phyloP scores from a whole-genome alignment of 2,797 vertebrate genomes.

The Sitta carolinensis region DNA sequence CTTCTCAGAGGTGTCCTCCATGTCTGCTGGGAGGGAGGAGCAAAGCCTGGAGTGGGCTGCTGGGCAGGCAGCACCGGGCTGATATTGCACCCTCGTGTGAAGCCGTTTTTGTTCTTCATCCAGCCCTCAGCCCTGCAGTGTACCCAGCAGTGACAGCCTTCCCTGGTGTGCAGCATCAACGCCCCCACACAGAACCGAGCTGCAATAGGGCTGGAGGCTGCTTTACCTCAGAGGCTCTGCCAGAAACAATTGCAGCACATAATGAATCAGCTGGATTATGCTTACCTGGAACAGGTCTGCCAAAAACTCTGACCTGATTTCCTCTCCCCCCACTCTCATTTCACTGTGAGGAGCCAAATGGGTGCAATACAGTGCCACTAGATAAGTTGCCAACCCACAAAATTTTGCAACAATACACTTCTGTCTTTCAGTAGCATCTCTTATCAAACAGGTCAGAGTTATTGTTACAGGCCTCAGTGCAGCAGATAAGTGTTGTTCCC shows the following conservation, averaged over 20 bases:
- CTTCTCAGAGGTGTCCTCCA: neutral
- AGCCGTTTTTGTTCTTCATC: neutral
- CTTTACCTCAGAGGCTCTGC: conserved; percentile 1
- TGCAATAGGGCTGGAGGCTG: conserved; percentile 47
- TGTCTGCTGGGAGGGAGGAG: neutral
- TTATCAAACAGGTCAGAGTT: conserved; percentile 16
- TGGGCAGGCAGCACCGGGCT: neutral
- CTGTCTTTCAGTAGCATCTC: conserved; percentile 29
- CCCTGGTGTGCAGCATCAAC: conserved; percentile 44
- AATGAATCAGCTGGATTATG: conserved; percentile 70
- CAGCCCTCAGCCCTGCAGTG: neutral
- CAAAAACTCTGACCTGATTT: conserved; percentile 69
- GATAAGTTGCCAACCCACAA: conserved; percentile 40
- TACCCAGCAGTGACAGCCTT: conserved; percentile 24
- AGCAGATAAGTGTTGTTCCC: conserved; percentile 1
- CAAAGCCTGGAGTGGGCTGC: neutral
- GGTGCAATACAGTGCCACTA: neutral
- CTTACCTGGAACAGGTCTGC: conserved; percentile 57
- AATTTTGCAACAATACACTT: conserved; percentile 37
- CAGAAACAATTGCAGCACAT: conserved; percentile 63
- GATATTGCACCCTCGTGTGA: neutral
- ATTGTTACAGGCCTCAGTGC: conserved; percentile 30
- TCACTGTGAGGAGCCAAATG: conserved; percentile 21
- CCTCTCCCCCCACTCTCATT: conserved; percentile 56
- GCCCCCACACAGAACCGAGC: conserved; percentile 25